Base-by-base conservation (phyloP, 2,888 invertebrate genomes). In the Tachina grossa region DNA sequence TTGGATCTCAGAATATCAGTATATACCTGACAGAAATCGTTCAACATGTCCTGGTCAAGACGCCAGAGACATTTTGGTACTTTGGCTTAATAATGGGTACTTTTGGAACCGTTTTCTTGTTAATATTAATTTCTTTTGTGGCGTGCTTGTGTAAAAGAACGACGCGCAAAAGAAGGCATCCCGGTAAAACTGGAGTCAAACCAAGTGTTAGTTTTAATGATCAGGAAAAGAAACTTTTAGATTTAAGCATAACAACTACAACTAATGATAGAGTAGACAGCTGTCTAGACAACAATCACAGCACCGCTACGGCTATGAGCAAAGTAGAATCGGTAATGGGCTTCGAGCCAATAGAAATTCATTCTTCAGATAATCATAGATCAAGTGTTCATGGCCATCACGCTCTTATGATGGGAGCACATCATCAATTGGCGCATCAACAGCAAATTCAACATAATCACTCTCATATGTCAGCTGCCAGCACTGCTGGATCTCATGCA, bases 181-280 rank as follows among this genome's bases (percentile, higher is more conserved):
- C 94, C 76, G 94, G 94, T 89, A 95, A 96, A 87, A 87, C 90
- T 9, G 96, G 96, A 57, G 94, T 96, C 79, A 96, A 96, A 89
- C 95, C 95, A 63, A 96, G 96, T 92, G 95, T 96, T 1, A 97
- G 97, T 91, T 97, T 97, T 90, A 97, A 96, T 66, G 97, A 97
- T 90, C 97, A 97, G 93, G 97, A 97, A 90, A 97, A 97, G 92
- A 97, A 97, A 90, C 93, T 97, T 80, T 93, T 97, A 86, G 97
- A 97, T 88, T 95, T 97, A 19, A 97, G 97, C 87, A 95, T 95
- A 51, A 95, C 95, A 14, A 95, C 95, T 9, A 95, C 95, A 8
- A 95, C 95, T 0, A 94, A 94, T 43, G 94, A 94, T 87, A 93
- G 94, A 9, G 94, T 93, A 74, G 94, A 94, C 77, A 95, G 95